phyloP scores from a whole-genome alignment of 92 coral and sea anemone species.

The Diadumene lineata region DNA sequence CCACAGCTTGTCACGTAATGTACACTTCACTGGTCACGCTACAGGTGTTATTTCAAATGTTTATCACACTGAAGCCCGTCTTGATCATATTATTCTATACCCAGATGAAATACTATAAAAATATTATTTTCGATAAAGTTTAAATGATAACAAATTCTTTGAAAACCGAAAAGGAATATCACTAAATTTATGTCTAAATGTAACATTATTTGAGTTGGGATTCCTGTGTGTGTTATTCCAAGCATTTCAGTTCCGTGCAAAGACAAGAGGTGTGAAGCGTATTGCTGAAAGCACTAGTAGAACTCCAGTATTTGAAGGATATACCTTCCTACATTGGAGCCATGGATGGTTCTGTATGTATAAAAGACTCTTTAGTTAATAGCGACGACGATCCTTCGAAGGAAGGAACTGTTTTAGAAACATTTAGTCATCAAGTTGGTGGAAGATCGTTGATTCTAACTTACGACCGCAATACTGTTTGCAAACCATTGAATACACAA shows the following conservation, averaged over 20 bases:
- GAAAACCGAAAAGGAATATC: no score
- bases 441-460: conserved; percentile 62
- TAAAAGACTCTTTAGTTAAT: neutral
- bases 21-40: neutral
- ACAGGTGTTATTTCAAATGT: no score
- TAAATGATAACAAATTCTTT: no score
- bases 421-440: conserved; percentile 67
- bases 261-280: neutral
- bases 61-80: no score
- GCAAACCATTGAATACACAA: conserved; percentile 59
- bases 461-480: conserved; percentile 50
- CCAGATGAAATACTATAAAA: neutral
- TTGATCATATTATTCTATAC: neutral
- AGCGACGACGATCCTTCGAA: neutral
- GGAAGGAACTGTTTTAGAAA: conserved; percentile 37
- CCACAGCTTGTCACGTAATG: neutral
- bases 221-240: conserved; percentile 5
- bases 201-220: neutral
- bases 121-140: no score
- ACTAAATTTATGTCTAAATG: neutral
- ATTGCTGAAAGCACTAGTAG: neutral
- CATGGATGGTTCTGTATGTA: conserved; percentile 9
- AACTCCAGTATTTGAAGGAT: neutral
- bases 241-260: conserved; percentile 1
- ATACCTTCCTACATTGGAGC: neutral